These are phyloP conservation scores for Apostichopus californicus DNA, from an alignment of 35 echinoderm and acorn worm genomes.

Conservation along the genomic window DNA sequence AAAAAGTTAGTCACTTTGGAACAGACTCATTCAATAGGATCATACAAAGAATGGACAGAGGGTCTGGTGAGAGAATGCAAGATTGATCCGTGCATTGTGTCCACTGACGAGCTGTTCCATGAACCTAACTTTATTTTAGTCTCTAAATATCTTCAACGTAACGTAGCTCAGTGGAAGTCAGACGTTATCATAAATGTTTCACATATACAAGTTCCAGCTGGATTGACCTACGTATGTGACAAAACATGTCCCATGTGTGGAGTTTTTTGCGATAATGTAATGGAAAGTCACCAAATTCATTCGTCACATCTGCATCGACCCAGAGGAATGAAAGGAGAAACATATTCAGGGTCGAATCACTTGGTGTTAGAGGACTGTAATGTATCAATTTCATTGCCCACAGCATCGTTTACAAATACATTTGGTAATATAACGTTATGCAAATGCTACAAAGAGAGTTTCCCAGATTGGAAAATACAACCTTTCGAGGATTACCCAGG, in stretches of 20 bases:
- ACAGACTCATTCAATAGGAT: too few relatives aligned
- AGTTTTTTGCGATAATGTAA: not conserved
- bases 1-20: too few relatives aligned
- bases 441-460: not conserved
- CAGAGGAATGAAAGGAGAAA: not conserved
- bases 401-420: not conserved
- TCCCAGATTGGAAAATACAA: not conserved
- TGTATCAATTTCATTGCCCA: not conserved
- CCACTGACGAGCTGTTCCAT: too few relatives aligned
- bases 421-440: not conserved
- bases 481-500: not conserved
- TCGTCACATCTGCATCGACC: constrained; percentile 6
- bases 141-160: too few relatives aligned
- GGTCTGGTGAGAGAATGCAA: too few relatives aligned
- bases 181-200: too few relatives aligned
- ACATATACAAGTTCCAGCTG: too few relatives aligned
- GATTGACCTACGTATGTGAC: not conserved
- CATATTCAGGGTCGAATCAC: not conserved
- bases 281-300: not conserved
- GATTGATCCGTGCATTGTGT: too few relatives aligned
- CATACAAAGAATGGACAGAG: too few relatives aligned
- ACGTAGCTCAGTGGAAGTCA: too few relatives aligned
- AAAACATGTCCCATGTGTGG: constrained; percentile 29
- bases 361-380: not conserved
- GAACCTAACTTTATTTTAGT: too few relatives aligned